Evolutionary conservation across 2,888 invertebrate genomes (phyloP).

Genomic region (Colletes collaris): DNA sequence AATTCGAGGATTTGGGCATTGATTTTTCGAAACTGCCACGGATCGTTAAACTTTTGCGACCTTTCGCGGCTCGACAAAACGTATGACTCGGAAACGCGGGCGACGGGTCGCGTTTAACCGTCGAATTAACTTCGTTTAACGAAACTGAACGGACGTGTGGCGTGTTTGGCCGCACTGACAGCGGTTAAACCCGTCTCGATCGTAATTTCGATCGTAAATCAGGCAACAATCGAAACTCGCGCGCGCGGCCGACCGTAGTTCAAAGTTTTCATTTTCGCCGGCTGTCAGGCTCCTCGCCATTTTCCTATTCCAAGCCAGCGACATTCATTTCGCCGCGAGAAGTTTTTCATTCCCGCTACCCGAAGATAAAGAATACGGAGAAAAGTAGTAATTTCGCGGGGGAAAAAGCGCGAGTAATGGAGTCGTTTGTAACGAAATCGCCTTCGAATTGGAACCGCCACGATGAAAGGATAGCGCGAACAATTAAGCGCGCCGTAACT

Average conservation of each 20-base stretch:
- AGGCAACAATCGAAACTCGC: background rate
- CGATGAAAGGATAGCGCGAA: background rate
- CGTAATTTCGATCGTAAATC: conserved; percentile 36
- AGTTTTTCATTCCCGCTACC: conserved; percentile 5
- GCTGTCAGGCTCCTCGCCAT: background rate
- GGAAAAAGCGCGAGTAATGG: background rate
- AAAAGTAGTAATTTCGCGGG: background rate
- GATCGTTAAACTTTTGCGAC: background rate
- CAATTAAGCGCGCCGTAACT: background rate
- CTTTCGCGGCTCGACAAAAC: background rate
- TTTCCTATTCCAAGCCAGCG: background rate
- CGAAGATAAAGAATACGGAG: background rate
- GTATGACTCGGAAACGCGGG: background rate
- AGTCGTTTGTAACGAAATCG: conserved; percentile 2
- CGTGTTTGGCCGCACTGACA: background rate
- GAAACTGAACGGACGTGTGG: conserved; percentile 3
- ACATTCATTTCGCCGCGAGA: conserved; percentile 29
- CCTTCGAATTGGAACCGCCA: background rate
- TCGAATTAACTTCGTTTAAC: conserved; percentile 26
- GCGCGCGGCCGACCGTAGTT: background rate
- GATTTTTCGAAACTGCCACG: background rate
- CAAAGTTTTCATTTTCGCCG: background rate
- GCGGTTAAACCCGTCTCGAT: conserved; percentile 1
- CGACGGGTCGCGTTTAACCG: conserved; percentile 20
- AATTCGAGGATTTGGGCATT: background rate